A percentile compares a stretch with the other conserved stretches of the same genome.
phyloP scores from a whole-genome alignment of 2,797 vertebrate genomes.

The Brachymystax lenok region DNA sequence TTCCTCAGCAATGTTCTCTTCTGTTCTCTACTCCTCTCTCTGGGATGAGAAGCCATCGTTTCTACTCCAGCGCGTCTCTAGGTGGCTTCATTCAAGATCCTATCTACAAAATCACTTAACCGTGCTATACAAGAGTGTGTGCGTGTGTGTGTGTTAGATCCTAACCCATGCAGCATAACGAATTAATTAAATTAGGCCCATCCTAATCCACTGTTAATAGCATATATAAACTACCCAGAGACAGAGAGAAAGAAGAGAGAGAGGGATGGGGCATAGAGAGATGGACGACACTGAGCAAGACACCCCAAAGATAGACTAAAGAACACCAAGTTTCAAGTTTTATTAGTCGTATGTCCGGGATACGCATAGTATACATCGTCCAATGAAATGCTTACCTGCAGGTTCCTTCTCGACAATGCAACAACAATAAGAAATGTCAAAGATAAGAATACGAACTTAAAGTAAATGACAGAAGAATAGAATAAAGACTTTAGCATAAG shows the following conservation, averaged over 20 bases:
- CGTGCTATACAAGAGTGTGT: background rate
- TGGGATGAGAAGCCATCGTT: conserved; percentile 20
- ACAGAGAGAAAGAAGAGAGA: background rate
- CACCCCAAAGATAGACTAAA: background rate
- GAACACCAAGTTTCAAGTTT: too few relatives aligned
- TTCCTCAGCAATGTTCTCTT: conserved; percentile 29
- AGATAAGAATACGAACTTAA: too few relatives aligned
- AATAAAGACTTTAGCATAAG: too few relatives aligned
- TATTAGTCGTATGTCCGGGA: too few relatives aligned
- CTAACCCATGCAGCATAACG: conserved; percentile 1
- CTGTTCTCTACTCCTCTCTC: conserved; percentile 21
- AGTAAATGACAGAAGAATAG: too few relatives aligned
- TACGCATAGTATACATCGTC: too few relatives aligned
- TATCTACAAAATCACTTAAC: conserved; percentile 54
- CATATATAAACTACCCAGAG: conserved; percentile 1
- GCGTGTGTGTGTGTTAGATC: background rate
- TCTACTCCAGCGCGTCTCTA: conserved; percentile 31
- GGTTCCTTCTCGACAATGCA: too few relatives aligned
- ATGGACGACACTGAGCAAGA: background rate
- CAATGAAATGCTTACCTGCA: too few relatives aligned
- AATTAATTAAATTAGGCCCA: conserved; percentile 51
- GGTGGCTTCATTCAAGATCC: conserved; percentile 53
- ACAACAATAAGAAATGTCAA: too few relatives aligned
- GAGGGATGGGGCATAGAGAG: background rate
- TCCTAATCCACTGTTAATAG: conserved; percentile 21